Percentiles rank a stretch among this genome's conserved stretches.
phyloP scores from a whole-genome alignment of 2,113 vertebrate species.

The Cololabis saira region DNA sequence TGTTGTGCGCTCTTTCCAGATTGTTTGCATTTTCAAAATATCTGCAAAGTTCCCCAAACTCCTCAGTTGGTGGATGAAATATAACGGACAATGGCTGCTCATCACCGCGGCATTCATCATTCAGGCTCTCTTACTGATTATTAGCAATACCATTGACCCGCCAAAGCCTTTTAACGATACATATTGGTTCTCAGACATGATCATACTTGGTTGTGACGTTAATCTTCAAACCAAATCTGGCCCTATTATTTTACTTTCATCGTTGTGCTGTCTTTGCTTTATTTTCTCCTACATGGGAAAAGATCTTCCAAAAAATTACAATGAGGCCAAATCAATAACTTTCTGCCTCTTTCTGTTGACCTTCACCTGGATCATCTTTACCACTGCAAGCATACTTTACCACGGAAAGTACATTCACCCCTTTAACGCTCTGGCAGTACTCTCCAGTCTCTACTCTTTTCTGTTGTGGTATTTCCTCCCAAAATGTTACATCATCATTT shows the following conservation, averaged over 20 bases:
- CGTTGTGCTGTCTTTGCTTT: constrained; percentile 82
- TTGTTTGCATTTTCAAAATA: constrained; percentile 89
- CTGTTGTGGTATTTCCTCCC: constrained; percentile 86
- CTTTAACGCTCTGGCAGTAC: constrained; percentile 60
- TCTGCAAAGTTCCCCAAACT: constrained; percentile 78
- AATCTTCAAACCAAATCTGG: fast-evolving
- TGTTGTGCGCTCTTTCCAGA: constrained; percentile 86
- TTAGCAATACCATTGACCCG: constrained; percentile 40
- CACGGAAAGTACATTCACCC: constrained; percentile 65
- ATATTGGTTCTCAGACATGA: constrained; percentile 48
- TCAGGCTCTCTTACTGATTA: constrained; percentile 71
- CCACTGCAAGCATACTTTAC: constrained; percentile 68
- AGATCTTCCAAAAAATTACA: constrained; percentile 91
- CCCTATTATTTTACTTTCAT: constrained; percentile 40
- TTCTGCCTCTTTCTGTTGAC: constrained; percentile 86
- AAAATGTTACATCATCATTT: constrained; percentile 85
- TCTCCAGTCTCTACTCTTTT: constrained; percentile 77
- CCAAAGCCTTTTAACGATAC: constrained; percentile 74
- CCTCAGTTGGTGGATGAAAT: constrained; percentile 82
- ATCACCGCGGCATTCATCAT: constrained; percentile 56
- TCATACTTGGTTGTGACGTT: constrained; percentile 78
- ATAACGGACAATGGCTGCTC: constrained; percentile 80
- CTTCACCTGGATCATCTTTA: constrained; percentile 80
- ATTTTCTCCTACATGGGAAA: constrained; percentile 89
- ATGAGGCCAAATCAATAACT: constrained; percentile 89